Conservation (phyloP, 1,140 invertebrate species). For the Hestina assimilis region DNA sequence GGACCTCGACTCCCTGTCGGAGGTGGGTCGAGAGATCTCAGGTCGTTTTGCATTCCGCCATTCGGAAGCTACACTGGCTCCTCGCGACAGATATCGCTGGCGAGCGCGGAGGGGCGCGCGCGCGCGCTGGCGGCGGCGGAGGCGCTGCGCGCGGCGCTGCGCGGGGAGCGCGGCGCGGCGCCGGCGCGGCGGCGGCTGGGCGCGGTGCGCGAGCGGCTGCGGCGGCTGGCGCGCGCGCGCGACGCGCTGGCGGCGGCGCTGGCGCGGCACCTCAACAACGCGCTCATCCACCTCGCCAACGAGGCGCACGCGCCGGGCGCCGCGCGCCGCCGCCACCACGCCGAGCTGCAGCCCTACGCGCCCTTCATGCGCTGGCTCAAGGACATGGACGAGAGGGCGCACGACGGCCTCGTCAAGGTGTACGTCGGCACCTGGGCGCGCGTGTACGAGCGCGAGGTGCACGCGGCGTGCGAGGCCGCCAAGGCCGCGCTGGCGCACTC, state of each 20-base stretch:
- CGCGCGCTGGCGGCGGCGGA: slow-evolving; percentile 89
- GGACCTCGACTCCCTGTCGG: slow-evolving; percentile 42
- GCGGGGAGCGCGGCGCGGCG: slow-evolving; percentile 65
- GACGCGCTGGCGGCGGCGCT: slow-evolving; percentile 88
- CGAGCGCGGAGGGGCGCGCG: slow-evolving; percentile 84
- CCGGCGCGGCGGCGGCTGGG: slow-evolving; percentile 57
- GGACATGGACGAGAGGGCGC: slow-evolving; percentile 90
- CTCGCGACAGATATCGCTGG: slow-evolving; percentile 73
- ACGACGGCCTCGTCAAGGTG: slow-evolving; percentile 85
- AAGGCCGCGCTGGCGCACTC: slow-evolving; percentile 28
- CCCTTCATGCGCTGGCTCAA: slow-evolving; percentile 95
- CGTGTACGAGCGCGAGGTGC: slow-evolving; percentile 57
- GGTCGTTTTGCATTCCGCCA: slow-evolving; percentile 14
- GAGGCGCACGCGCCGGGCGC: slow-evolving; percentile 81
- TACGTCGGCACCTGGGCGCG: slow-evolving; percentile 54
- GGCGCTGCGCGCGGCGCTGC: slow-evolving; percentile 88
- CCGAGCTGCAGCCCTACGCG: slow-evolving; percentile 89
- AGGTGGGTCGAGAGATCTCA: slow-evolving; percentile 40
- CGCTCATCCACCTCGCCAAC: slow-evolving; percentile 92
- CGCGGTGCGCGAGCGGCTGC: slow-evolving; percentile 93
- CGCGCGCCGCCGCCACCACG: slow-evolving; percentile 85
- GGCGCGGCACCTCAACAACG: slow-evolving; percentile 92
- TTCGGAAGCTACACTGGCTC: too few species aligned
- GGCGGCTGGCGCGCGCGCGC: slow-evolving; percentile 89
- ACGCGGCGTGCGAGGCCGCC: slow-evolving; percentile 42